Evolutionary conservation across 2,797 vertebrate species (phyloP).

Genomic region (Emydoidea blandingii): DNA sequence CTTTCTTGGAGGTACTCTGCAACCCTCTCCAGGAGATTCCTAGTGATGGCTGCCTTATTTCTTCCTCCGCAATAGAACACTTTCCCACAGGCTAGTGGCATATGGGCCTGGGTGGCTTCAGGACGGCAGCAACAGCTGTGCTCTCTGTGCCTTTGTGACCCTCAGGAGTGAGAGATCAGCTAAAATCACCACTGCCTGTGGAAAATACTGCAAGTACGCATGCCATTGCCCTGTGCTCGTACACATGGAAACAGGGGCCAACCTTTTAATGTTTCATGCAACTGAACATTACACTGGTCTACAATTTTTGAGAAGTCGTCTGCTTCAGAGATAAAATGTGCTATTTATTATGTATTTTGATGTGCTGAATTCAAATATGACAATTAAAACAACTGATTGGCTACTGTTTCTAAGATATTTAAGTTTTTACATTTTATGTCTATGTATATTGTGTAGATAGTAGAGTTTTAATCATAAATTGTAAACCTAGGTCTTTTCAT

Average conservation of each 20-base stretch:
- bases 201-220: not conserved
- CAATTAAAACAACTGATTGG: no score
- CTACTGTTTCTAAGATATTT: no score
- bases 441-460: no score
- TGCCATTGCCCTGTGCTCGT: not conserved
- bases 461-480: no score
- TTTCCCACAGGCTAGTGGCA: not conserved
- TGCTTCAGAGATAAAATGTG: no score
- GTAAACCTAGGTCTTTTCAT: no score
- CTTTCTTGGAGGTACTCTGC: not conserved
- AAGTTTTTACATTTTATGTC: no score
- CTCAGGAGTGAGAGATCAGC: no score
- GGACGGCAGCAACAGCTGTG: not conserved
- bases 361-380: no score
- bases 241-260: not conserved
- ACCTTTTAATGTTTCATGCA: not conserved
- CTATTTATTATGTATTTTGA: no score
- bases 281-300: no score
- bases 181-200: not conserved
- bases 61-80: not conserved
- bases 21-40: not conserved
- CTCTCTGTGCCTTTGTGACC: not conserved
- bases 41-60: not conserved
- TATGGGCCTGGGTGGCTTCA: not conserved
- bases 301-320: no score